Conservation (phyloP, 1,140 invertebrate species). For the Scaptomyza graminum region DNA sequence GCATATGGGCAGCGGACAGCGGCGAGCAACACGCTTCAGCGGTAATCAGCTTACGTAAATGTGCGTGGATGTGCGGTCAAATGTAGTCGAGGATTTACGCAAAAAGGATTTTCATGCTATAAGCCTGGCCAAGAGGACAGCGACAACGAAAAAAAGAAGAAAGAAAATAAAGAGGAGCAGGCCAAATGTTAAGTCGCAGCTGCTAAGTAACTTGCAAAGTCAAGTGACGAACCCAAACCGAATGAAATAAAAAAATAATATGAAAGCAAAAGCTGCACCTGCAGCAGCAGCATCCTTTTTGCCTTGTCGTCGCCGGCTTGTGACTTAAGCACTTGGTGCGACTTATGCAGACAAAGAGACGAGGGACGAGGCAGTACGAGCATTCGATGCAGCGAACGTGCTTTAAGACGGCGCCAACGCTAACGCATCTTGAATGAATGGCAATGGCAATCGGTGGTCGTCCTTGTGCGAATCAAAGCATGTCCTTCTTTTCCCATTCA, state of each 20-base stretch:
- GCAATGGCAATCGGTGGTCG: slow-evolving; percentile 10
- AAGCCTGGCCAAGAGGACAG: slow-evolving; percentile 10
- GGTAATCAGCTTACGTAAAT: slow-evolving; percentile 78
- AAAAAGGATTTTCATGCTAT: slow-evolving; percentile 57
- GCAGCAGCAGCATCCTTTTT: slow-evolving; percentile 3
- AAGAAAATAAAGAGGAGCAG: slow-evolving; percentile 2
- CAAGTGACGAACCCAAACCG: slow-evolving; percentile 31
- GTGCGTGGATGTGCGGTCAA: slow-evolving; percentile 64
- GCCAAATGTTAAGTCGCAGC: slow-evolving; percentile 40
- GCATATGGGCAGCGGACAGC: slow-evolving; percentile 53
- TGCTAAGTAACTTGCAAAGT: slow-evolving; percentile 32
- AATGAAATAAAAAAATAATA: too few relatives aligned
- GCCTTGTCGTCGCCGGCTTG: neutral
- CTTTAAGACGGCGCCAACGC: neutral
- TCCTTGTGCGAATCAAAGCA: too few relatives aligned
- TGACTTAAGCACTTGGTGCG: slow-evolving; percentile 1
- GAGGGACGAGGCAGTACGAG: neutral
- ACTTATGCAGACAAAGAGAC: slow-evolving; percentile 1
- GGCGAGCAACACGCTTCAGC: slow-evolving; percentile 26
- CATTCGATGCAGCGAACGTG: neutral
- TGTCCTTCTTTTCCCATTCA: neutral
- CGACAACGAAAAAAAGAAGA: neutral
- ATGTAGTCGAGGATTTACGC: slow-evolving; percentile 63
- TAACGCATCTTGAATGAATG: neutral
- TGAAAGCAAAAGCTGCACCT: slow-evolving; percentile 32